These are phyloP conservation scores for Sinocyclocheilus rhinocerous DNA, from an alignment of 2,113 vertebrate species.

Conservation along the genomic window DNA sequence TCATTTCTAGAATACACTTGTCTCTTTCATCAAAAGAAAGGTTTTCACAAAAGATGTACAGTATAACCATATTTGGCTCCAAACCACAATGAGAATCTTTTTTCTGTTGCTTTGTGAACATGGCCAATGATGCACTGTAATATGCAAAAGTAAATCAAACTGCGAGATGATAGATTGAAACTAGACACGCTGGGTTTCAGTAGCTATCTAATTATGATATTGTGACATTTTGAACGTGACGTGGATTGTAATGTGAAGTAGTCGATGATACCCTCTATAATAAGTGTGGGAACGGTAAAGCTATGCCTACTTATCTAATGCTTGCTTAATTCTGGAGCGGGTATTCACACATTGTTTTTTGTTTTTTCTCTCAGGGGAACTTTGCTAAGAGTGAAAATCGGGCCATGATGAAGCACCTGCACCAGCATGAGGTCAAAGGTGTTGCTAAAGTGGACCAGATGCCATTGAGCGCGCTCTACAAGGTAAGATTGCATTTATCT, in stretches of 20 bases:
- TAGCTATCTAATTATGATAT: no score
- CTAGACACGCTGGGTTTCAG: no score
- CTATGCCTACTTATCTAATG: neutral
- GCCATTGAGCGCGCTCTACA: conserved; percentile 86
- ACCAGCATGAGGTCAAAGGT: conserved; percentile 74
- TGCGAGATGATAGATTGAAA: no score
- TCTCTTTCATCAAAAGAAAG: neutral
- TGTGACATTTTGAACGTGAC: no score
- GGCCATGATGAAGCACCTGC: conserved; percentile 80
- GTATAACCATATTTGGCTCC: neutral
- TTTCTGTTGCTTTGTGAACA: neutral
- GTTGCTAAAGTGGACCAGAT: conserved; percentile 80
- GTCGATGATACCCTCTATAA: no score
- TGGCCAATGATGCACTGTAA: neutral
- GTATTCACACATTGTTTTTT: neutral
- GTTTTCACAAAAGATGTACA: neutral
- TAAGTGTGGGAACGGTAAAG: neutral
- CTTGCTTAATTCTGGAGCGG: neutral
- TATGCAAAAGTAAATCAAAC: no score
- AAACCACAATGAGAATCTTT: neutral
- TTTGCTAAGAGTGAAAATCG: conserved; percentile 74
- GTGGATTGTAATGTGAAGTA: no score
- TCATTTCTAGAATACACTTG: neutral
- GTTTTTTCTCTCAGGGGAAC: conserved; percentile 70
- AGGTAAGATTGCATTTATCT: conserved; percentile 73